Percentiles rank a stretch among this genome's conserved stretches.
Evolutionary conservation across 1,140 invertebrate genomes (phyloP).

Genomic region (Palaemon carinicauda): DNA sequence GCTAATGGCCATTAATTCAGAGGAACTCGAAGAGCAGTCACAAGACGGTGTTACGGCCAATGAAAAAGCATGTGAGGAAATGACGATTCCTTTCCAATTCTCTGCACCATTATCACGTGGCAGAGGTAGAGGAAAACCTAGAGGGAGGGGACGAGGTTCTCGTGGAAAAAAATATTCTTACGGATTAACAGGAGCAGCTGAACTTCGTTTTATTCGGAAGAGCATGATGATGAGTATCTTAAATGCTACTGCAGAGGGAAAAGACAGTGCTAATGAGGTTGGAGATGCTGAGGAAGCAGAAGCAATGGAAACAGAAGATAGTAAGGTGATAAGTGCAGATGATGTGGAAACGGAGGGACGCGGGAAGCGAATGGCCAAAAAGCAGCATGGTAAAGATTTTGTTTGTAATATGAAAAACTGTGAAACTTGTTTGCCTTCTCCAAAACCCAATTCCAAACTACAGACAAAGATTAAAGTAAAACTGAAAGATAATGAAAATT

Average conservation of each 20-base stretch:
- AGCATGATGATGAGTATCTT: conserved; percentile 55
- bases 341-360: conserved; percentile 32
- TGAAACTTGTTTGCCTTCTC: conserved; percentile 44
- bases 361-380: conserved; percentile 35
- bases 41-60: no score
- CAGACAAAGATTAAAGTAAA: not conserved
- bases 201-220: conserved; percentile 54
- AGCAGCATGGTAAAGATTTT: conserved; percentile 58
- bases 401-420: conserved; percentile 58
- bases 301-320: not conserved
- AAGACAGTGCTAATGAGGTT: not conserved
- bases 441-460: not conserved
- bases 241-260: not conserved
- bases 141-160: conserved; percentile 28
- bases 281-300: not conserved
- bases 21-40: not conserved
- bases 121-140: no score
- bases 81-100: no score
- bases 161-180: conserved; percentile 32
- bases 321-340: not conserved
- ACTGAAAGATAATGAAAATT: not conserved
- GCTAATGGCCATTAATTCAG: not conserved
- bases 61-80: no score
- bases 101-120: no score
- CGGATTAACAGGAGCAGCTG: conserved; percentile 53